Evolutionary conservation across 2,888 invertebrate genomes (phyloP).

Genomic region (Pachliopta kotzebuea): DNA sequence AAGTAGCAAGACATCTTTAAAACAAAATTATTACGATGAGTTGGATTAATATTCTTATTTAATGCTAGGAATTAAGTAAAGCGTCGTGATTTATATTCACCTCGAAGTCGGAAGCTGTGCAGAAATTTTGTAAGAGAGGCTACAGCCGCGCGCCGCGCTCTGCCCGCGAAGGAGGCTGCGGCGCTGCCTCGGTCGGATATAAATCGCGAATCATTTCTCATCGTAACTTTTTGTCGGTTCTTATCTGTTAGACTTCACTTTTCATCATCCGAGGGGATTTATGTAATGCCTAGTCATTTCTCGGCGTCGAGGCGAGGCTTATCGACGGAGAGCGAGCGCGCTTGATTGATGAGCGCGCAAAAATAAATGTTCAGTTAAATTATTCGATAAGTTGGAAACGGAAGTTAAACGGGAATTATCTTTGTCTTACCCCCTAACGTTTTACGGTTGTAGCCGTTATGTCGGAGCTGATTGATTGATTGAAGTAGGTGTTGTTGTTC

Average conservation of each 20-base stretch:
- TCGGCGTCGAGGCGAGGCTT: constrained; percentile 80
- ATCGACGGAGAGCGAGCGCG: constrained; percentile 75
- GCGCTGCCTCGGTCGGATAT: constrained; percentile 67
- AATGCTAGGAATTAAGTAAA: constrained; percentile 24
- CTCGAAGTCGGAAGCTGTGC: constrained; percentile 28
- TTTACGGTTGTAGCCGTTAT: constrained; percentile 76
- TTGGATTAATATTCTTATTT: constrained; percentile 20
- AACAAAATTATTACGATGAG: constrained; percentile 7
- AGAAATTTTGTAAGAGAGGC: constrained; percentile 29
- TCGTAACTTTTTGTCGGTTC: constrained; percentile 82
- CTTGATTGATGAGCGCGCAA: constrained; percentile 82
- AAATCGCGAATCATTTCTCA: constrained; percentile 82
- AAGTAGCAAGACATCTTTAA: background rate
- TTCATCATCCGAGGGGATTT: constrained; percentile 82
- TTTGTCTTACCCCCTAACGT: constrained; percentile 79
- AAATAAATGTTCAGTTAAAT: constrained; percentile 82
- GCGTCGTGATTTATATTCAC: constrained; percentile 39
- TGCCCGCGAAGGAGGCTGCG: constrained; percentile 45
- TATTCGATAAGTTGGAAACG: constrained; percentile 82
- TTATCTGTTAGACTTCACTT: constrained; percentile 82
- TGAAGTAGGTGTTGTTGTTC: constrained; percentile 36
- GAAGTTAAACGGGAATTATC: constrained; percentile 82
- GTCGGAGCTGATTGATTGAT: constrained; percentile 71
- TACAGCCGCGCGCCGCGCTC: constrained; percentile 35
- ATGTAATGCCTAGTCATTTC: constrained; percentile 83